Evolutionary conservation across 2,113 vertebrate species (phyloP).

Genomic region (Cyprinodon brontotheroides): DNA sequence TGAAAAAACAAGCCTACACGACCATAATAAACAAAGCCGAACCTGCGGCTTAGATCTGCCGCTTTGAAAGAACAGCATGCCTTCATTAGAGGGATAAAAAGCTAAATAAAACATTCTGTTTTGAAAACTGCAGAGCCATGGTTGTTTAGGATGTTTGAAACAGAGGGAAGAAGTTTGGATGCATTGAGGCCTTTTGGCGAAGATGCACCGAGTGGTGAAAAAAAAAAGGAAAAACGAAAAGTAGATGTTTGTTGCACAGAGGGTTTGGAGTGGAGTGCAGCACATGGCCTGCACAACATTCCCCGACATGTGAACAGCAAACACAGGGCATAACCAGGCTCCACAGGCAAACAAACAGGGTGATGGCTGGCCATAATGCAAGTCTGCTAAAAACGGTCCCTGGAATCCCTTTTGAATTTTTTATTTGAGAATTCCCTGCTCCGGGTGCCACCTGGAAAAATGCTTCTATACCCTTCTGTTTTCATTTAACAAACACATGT

Average conservation of each 20-base stretch:
- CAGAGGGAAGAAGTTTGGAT: constrained; percentile 53
- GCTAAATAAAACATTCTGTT: constrained; percentile 74
- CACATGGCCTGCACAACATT: constrained; percentile 70
- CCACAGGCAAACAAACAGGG: constrained; percentile 76
- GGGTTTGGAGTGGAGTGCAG: constrained; percentile 68
- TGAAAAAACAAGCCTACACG: constrained; percentile 58
- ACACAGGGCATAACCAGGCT: constrained; percentile 69
- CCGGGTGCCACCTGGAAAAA: constrained; percentile 57
- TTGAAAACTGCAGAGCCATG: constrained; percentile 48
- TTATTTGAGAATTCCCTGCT: constrained; percentile 58
- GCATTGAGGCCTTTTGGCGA: constrained; percentile 56
- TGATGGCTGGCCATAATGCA: constrained; percentile 41
- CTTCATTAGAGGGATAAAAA: constrained; percentile 51
- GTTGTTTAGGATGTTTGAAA: constrained; percentile 68
- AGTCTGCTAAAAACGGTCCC: constrained; percentile 50
- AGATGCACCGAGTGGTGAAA: constrained; percentile 18
- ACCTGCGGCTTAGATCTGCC: constrained; percentile 64
- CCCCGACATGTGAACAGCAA: constrained; percentile 80
- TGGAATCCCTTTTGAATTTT: constrained; percentile 73
- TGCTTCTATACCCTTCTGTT: constrained; percentile 59
- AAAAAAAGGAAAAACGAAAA: constrained; percentile 37
- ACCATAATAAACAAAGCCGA: constrained; percentile 59
- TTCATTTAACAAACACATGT: constrained; percentile 66
- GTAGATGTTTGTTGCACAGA: constrained; percentile 70
- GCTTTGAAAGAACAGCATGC: constrained; percentile 47